A percentile compares a stretch with the other conserved stretches of the same genome.
phyloP scores from a whole-genome alignment of 2,797 vertebrate species.

The Hoplostethus mediterraneus region DNA sequence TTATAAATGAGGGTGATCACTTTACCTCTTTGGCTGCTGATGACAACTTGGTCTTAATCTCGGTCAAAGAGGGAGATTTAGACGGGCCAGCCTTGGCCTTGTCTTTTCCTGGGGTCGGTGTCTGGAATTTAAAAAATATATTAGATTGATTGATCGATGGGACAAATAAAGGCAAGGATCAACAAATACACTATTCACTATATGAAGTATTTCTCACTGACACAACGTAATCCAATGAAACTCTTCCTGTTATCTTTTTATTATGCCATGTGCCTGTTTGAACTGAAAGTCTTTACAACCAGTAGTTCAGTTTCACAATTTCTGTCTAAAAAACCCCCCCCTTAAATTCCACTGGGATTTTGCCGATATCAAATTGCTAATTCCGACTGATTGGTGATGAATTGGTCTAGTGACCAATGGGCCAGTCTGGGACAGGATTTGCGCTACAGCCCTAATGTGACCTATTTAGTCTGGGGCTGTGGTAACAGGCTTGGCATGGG shows the following conservation, averaged over 20 bases:
- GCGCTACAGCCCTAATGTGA: slow-evolving; percentile 53
- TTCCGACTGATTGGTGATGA: neutral
- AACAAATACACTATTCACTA: slow-evolving; percentile 37
- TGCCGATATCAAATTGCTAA: neutral
- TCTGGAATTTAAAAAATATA: slow-evolving; percentile 67
- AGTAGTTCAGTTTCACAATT: too few relatives aligned
- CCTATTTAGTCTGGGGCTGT: slow-evolving; percentile 68
- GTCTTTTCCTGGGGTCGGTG: slow-evolving; percentile 75
- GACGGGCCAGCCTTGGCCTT: slow-evolving; percentile 77
- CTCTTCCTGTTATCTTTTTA: neutral
- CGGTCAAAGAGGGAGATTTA: slow-evolving; percentile 74
- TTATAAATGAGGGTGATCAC: slow-evolving; percentile 42
- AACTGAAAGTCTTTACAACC: too few relatives aligned
- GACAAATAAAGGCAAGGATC: slow-evolving; percentile 47
- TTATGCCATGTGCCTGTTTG: neutral
- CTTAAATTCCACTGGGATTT: neutral
- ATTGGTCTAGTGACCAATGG: slow-evolving; percentile 50
- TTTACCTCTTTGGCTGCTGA: slow-evolving; percentile 81
- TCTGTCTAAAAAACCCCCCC: too few relatives aligned
- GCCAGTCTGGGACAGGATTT: slow-evolving; percentile 23
- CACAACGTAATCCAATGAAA: neutral
- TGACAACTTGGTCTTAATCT: slow-evolving; percentile 84
- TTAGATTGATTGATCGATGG: slow-evolving; percentile 30
- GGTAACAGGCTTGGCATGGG: slow-evolving; percentile 70
- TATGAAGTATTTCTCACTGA: slow-evolving; percentile 23